Evolutionary conservation across 2,888 invertebrate species (phyloP), one percentile per base, ranked within the genome.

Genomic region (Choreutis nemorana): DNA sequence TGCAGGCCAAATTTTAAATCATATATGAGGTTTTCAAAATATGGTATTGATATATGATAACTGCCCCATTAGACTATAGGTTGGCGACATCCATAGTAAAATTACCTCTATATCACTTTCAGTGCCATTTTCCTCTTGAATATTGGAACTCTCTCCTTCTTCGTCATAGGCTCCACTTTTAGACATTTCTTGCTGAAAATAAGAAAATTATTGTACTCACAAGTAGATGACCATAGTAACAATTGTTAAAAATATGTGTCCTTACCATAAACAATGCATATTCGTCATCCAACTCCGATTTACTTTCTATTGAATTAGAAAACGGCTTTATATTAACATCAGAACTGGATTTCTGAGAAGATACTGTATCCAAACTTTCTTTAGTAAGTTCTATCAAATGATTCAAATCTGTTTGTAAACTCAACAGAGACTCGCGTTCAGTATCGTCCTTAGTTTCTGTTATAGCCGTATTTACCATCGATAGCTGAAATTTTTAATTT

Each of bases 361-460:
- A 33, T 14, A 68, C 35, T 25, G 65, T 52, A 33, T 71, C 62
- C 30, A 84, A 50, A 41, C 81, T 83, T 51, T 87, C 86, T 48
- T 80, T 72, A 0, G 89, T 89, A 21, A 90, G 63, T n/a, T 80
- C 72, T 29, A 90, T 82, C 1, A 90, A 71, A 55, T 90, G 86
- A 39, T 82, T 63, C 23, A 90, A 71, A 49, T 89, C 87, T 12
- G 81, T 75, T 47, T 83, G 81, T 7, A 90, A 62, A 24, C 82
- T 75, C 27, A 81, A 36, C 12, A 90, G 62, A 14, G 86, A 84
- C 26, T 81, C 73, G 22, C 75, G 79, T 39, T 84, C 82, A 1
- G 68, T 61, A 11, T 67, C 73, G 34, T 75, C 63, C 9, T 67
- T 46, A 7, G 77, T 67, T 10, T 51, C 53, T 33, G 61, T 53